phyloP scores from a whole-genome alignment of 2,113 vertebrate genomes.

The Galbula dea region DNA sequence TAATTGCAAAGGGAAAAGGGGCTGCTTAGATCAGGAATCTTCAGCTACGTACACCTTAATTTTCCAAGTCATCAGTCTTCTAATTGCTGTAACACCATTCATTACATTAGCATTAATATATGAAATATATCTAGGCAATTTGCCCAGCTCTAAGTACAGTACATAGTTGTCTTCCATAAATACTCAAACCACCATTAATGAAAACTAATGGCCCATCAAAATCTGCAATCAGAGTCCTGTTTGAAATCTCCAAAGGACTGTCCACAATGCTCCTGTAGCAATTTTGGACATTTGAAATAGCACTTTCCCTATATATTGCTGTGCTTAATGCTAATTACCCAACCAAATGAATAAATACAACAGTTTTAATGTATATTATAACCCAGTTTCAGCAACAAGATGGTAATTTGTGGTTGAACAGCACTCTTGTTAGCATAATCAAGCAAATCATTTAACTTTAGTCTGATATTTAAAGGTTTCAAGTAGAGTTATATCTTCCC shows the following conservation, averaged over 20 bases:
- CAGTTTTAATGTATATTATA: conserved; percentile 30
- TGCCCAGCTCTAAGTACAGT: conserved; percentile 74
- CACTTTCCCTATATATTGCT: conserved; percentile 55
- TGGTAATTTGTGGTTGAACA: conserved; percentile 48
- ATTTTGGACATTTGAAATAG: conserved; percentile 62
- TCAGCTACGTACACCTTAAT: conserved; percentile 67
- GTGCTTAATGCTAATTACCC: conserved; percentile 55
- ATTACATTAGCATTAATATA: conserved; percentile 75
- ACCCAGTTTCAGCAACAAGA: conserved; percentile 39
- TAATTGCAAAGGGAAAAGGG: neutral
- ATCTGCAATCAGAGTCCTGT: conserved; percentile 62
- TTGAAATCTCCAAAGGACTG: conserved; percentile 71
- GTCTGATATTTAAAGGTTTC: neutral
- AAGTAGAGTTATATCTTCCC: neutral
- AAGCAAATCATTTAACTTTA: conserved; percentile 17
- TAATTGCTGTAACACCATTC: conserved; percentile 74
- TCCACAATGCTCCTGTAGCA: conserved; percentile 44
- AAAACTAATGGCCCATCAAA: conserved; percentile 80
- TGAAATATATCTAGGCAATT: conserved; percentile 75
- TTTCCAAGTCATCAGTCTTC: conserved; percentile 74
- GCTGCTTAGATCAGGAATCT: conserved; percentile 51
- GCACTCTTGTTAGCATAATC: conserved; percentile 41
- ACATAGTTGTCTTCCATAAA: conserved; percentile 78
- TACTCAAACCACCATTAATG: conserved; percentile 76
- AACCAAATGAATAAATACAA: conserved; percentile 53